Percentiles rank a stretch among this genome's conserved stretches.
phyloP scores from a whole-genome alignment of 2,888 invertebrate genomes.

The Polyommatus icarus region DNA sequence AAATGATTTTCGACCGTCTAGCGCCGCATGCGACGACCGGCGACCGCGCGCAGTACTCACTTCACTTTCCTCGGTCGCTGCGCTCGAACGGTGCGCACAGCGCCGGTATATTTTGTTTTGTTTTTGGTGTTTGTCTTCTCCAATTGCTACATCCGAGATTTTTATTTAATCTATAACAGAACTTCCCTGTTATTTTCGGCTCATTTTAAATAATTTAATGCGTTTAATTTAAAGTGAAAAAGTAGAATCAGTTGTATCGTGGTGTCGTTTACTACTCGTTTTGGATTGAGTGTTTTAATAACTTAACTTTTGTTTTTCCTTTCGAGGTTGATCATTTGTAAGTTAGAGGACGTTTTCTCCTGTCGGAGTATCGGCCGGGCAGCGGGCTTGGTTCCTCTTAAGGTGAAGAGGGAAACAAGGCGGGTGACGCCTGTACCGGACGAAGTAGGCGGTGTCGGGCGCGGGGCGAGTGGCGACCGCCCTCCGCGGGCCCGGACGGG shows the following conservation, averaged over 20 bases:
- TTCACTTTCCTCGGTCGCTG: slow-evolving; percentile 49
- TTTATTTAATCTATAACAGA: neutral
- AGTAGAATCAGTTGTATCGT: slow-evolving; percentile 21
- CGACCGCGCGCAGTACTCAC: slow-evolving; percentile 43
- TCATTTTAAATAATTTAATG: neutral
- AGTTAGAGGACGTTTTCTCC: slow-evolving; percentile 58
- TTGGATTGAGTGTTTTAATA: slow-evolving; percentile 15
- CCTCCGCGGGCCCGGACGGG: slow-evolving; percentile 73
- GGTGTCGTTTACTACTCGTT: slow-evolving; percentile 10
- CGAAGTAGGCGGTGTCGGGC: slow-evolving; percentile 78
- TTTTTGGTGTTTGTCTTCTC: neutral
- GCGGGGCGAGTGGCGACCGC: slow-evolving; percentile 65
- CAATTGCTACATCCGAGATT: neutral
- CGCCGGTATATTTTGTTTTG: neutral
- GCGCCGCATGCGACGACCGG: slow-evolving; percentile 38
- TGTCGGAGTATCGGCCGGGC: slow-evolving; percentile 54
- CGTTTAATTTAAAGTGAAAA: neutral
- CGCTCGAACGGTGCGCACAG: slow-evolving; percentile 50
- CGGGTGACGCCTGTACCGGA: slow-evolving; percentile 77
- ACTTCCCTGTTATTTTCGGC: neutral
- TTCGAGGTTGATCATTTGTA: slow-evolving; percentile 21
- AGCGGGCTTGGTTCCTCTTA: slow-evolving; percentile 48
- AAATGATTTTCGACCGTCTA: slow-evolving; percentile 38
- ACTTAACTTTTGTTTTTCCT: slow-evolving; percentile 11
- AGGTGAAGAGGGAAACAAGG: slow-evolving; percentile 73